Conservation (phyloP, 1,140 invertebrate genomes). For the Aphaenogaster floridana region DNA sequence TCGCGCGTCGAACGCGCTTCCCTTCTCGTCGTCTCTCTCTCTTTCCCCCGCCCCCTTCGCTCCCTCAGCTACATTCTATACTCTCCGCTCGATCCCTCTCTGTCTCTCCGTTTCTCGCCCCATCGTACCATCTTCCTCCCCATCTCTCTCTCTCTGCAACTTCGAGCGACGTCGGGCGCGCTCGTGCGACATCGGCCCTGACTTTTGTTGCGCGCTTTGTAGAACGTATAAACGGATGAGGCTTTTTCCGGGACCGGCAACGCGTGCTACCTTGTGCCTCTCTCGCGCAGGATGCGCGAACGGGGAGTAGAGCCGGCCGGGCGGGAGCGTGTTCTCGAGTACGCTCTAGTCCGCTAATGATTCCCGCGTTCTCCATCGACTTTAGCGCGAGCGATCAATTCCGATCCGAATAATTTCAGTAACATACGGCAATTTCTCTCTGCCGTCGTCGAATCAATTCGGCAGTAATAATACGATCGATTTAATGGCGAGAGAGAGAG, state of each 20-base stretch:
- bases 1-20: constrained; percentile 30
- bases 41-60: background rate
- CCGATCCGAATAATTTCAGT: constrained; percentile 18
- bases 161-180: constrained; percentile 41
- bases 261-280: constrained; percentile 40
- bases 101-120: constrained; percentile 6
- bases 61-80: constrained; percentile 22
- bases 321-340: constrained; percentile 12
- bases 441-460: constrained; percentile 35
- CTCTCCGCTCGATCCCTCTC: constrained; percentile 2
- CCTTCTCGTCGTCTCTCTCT: constrained; percentile 5
- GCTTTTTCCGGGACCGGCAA: constrained; percentile 57
- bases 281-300: constrained; percentile 35
- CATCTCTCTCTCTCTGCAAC: background rate
- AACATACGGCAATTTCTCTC: no score
- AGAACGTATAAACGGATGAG: constrained; percentile 63
- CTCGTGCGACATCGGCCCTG: constrained; percentile 30
- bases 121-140: constrained; percentile 12
- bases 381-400: background rate
- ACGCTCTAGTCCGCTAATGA: constrained; percentile 22
- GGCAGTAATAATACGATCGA: constrained; percentile 12
- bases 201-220: constrained; percentile 62
- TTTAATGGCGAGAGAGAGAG: background rate
- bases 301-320: background rate
- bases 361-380: background rate